phyloP scores from a whole-genome alignment of 2,113 vertebrate genomes.

The Mustelus asterias region DNA sequence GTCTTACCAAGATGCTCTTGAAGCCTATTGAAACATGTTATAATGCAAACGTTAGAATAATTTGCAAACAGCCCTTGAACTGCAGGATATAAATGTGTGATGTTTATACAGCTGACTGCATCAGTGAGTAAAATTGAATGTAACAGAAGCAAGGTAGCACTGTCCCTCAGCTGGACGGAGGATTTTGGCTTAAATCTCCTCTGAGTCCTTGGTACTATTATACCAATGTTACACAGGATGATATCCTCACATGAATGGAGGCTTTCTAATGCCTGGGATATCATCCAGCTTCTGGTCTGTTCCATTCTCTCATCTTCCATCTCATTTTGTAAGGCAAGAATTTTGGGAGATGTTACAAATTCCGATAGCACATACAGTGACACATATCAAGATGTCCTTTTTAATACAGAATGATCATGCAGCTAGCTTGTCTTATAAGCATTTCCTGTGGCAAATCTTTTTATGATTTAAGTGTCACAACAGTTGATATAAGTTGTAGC shows the following conservation, averaged over 20 bases:
- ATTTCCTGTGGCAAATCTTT: not conserved
- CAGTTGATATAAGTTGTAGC: not conserved
- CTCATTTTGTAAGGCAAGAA: not conserved
- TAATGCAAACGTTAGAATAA: not conserved
- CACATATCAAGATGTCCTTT: not conserved
- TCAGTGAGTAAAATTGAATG: not conserved
- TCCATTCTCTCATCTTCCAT: not conserved
- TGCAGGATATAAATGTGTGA: not conserved
- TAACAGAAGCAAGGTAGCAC: not conserved
- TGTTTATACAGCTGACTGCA: not conserved
- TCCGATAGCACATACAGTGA: not conserved
- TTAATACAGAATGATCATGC: not conserved
- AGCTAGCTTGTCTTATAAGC: not conserved
- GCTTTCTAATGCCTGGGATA: not conserved
- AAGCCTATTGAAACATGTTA: not conserved
- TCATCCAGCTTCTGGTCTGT: not conserved
- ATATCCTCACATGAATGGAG: not conserved
- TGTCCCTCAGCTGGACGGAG: not conserved
- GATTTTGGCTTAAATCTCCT: no score
- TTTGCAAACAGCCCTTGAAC: not conserved
- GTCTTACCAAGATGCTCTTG: not conserved
- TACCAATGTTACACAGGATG: not conserved
- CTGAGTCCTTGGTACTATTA: not conserved
- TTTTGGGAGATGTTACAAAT: not conserved
- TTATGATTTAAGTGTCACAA: not conserved